These are phyloP conservation scores for Drosophila biarmipes DNA, from an alignment of 1,140 invertebrate species.

Conservation along the genomic window DNA sequence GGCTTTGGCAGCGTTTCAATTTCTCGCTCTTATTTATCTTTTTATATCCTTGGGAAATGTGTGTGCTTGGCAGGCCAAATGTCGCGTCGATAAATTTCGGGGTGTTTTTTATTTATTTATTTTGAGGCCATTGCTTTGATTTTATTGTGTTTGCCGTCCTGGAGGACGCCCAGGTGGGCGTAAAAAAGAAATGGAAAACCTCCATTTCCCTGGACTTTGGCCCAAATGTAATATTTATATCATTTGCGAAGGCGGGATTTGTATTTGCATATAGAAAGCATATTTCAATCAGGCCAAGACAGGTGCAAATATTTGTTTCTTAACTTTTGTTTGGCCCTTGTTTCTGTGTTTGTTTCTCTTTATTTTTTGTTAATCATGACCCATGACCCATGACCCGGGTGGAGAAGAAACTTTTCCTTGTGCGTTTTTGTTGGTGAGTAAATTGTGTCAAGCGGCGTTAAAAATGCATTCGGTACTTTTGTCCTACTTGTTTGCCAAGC, in stretches of 20 bases:
- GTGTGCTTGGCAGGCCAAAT: constrained; percentile 31
- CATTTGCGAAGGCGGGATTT: constrained; percentile 12
- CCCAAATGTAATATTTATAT: constrained; percentile 38
- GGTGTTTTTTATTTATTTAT: constrained; percentile 63
- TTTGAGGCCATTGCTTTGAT: constrained; percentile 67
- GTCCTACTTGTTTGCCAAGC: constrained; percentile 65
- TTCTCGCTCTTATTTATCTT: constrained; percentile 56
- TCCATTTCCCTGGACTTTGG: constrained; percentile 8
- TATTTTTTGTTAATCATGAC: constrained; percentile 27
- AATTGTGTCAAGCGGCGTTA: constrained; percentile 56
- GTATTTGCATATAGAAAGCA: constrained; percentile 31
- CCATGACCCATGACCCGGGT: constrained; percentile 26
- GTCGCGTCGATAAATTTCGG: constrained; percentile 59
- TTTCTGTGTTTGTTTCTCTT: constrained; percentile 9
- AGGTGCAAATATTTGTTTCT: constrained; percentile 45
- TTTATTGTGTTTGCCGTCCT: constrained; percentile 56
- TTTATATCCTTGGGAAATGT: constrained; percentile 53
- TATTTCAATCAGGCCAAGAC: constrained; percentile 40
- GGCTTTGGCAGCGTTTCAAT: constrained; percentile 57
- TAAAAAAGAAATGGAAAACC: neutral
- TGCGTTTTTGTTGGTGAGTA: constrained; percentile 25
- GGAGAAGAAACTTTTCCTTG: constrained; percentile 16
- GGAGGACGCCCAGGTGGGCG: constrained; percentile 26
- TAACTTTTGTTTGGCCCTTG: constrained; percentile 34
- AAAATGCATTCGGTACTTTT: constrained; percentile 47